Conservation (phyloP, 2,113 vertebrate species). For the Empidonax traillii region DNA sequence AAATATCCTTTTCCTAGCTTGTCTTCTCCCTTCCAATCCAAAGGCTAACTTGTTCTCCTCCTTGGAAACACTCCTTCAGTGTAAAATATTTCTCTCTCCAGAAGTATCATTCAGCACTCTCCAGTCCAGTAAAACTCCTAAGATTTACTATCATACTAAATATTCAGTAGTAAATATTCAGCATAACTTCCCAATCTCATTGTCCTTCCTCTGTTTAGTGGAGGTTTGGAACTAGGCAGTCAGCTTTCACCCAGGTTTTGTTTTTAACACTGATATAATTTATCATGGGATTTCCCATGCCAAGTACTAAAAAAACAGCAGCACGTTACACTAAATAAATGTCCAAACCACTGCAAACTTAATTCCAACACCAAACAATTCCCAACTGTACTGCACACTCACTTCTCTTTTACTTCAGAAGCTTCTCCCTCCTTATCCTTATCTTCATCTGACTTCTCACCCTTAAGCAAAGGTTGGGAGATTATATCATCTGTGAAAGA, state of each 20-base stretch:
- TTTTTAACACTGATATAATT: background rate
- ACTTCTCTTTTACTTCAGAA: conserved; percentile 91
- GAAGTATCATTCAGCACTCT: background rate
- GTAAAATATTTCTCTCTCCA: background rate
- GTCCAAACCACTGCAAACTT: background rate
- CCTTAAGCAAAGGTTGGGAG: conserved; percentile 95
- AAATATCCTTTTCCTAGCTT: background rate
- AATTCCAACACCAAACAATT: background rate
- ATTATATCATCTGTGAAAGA: conserved; percentile 99
- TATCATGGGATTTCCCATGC: background rate
- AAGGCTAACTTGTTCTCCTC: background rate
- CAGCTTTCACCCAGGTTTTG: background rate
- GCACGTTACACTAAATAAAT: background rate
- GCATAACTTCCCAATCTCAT: background rate
- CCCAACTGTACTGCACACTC: conserved; percentile 42
- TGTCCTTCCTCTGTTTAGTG: background rate
- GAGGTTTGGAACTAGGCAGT: background rate
- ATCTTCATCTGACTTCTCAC: conserved; percentile 98
- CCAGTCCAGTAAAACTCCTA: background rate
- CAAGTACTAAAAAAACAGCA: background rate
- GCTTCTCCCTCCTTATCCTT: conserved; percentile 98
- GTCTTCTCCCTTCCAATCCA: background rate
- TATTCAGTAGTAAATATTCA: background rate
- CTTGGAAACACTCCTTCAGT: background rate
- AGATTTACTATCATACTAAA: background rate